Base-by-base conservation (phyloP, 2,888 invertebrate genomes). In the Himalopsyche kuldschensis region DNA sequence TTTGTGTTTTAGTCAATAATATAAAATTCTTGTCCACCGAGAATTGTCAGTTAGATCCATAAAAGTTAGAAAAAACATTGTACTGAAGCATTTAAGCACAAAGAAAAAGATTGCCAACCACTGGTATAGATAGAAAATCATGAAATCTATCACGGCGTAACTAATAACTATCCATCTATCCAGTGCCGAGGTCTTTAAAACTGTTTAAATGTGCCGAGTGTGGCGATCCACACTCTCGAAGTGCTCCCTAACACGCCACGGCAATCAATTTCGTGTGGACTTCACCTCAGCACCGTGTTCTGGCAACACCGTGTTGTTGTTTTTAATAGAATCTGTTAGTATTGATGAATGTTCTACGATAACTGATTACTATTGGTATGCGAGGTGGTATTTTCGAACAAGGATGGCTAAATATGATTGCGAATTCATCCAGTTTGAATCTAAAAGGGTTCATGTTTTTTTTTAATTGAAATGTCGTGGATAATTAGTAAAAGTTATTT, bases 191-290 rank as follows among this genome's bases (percentile, higher is more conserved):
- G 55, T 24, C 69, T 69, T 27, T 69, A 11, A 24, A 27, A 27
- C 69, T 69, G 24, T 69, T 69, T 11, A 69, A 69, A 69, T 69
- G 69, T 69, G 27, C 27, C 27, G 69, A 69, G 69, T 69, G 69
- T 69, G 27, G 69, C 69, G 69, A 69, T 69, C 69, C 69, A 27
- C 20, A 27, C 69, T 27, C 27, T 27, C 69, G 30, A 69, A 69
- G 69, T 69, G 27, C 27, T 69, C 69, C 69, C 69, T 35, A 20
- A 63, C 79, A 79, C 79, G 79, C 79, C 63, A 79, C 69, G 17
- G 63, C 79, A 55, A 79, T 79, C 30, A 79, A 79, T 79, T 30
- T 27, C 30, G 27, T 69, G 69, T 69, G 69, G 69, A 55, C 55
- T 69, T 11, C 69, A 69, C 69, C 30, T 69, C 20, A 27, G 27